Base-by-base conservation (phyloP, 1,140 invertebrate species). In the Trichonephila clavata region DNA sequence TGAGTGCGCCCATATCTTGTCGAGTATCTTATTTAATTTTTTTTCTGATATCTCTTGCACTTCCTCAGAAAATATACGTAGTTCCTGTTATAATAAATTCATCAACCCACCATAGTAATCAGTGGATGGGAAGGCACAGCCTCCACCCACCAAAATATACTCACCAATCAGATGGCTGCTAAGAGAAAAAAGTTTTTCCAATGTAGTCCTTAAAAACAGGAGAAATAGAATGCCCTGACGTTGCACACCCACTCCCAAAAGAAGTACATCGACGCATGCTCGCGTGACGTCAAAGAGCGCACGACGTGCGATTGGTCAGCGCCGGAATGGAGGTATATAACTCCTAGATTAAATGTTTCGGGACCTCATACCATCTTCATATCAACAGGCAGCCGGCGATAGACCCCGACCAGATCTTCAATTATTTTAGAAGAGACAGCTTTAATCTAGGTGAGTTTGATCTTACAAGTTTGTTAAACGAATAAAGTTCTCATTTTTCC, bases 271-370 rank as follows among this genome's bases (percentile, higher is more conserved):
- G 7, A 21, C 87, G 87, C 87, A 89, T 39, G 87, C 65, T 20
- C 43, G 8, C 1, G 18, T 89, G 63, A 89, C 87, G 87, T 89
- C 32, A 77, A 57, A 77, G 57, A 89, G 87, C 87, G 87, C 87
- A 50, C 87, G 65, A 50, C n/a, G 39, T 89, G 63, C 87, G 87
- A 89, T 89, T 89, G 87, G 87, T 43, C 68, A 21, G 21, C 2
- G 21, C 20, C 63, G 39, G n/a, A 57, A 89, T 50, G 87, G 87
- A 71, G 87, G 87, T 89, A 89, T 89, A 89, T 89, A 89, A 89
- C 87, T 89, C 87, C 65, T 71, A 89, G 87, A 89, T 89, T 89
- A 77, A 89, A 89, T 71, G 39, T 59, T 71, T 43, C 21, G 21
- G 3, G 63, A 43, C 68, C 65, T 27, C 65, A 50, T n/a, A 20